Base-by-base conservation (phyloP, 2,113 vertebrate species). In the Oenanthe oenanthe region DNA sequence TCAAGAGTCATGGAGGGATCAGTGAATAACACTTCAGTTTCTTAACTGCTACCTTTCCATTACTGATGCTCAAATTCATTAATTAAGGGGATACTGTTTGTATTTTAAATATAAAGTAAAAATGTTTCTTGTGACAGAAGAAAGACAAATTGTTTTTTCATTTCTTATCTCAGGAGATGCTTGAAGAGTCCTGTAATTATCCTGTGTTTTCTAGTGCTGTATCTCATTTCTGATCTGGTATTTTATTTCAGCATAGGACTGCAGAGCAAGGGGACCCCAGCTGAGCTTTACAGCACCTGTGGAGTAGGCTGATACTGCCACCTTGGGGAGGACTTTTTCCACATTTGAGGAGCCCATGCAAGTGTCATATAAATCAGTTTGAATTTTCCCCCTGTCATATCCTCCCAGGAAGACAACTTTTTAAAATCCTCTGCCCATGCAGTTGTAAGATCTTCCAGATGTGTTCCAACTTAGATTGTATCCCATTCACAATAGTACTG, bases 281-380 rank as follows among this genome's bases (percentile, higher is more conserved):
- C 42, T 7, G 58, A 78, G 50, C 86, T 86, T 77, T 66, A 62
- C 21, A 31, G 10, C 75, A 97, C 96, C 95, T 97, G 92, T 91
- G 95, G 94, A 92, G 88, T 85, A 97, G 97, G 94, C 93, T 93
- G 96, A 96, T 98, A 88, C 97, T 97, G 97, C 98, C 97, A 97
- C 94, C 97, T 97, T 95, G 93, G 97, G 96, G 98, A 97, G 85
- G 65, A 70, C 51, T 95, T 81, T 42, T 88, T 89, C 67, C 36
- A 70, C 2, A 2, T 93, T 84, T 53, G 53, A 91, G 85, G 40
- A 86, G 54, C 32, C 24, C 73, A 61, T 90, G 66, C 57, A 70
- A 89, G 79, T 42, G 51, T 84, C 81, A 85, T 14, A 89, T 72
- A 95, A 96, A 92, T 79, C 60, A 68, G 11, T 29, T 90, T 51